A percentile compares a stretch with the other conserved stretches of the same genome.
phyloP scores from a whole-genome alignment of 2,888 invertebrate species.

The Stenolophus ochropezus region DNA sequence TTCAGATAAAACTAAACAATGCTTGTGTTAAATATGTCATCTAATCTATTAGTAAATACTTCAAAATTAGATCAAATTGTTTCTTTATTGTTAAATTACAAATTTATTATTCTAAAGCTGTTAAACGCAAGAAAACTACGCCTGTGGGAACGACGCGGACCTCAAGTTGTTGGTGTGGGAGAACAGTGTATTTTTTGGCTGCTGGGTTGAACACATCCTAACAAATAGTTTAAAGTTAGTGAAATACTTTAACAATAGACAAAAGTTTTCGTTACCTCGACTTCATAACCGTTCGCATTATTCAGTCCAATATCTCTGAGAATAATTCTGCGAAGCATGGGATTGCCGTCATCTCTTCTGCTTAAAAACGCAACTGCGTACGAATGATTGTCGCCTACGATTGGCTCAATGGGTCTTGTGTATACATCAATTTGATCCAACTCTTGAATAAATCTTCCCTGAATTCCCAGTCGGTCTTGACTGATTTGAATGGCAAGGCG shows the following conservation, averaged over 20 bases:
- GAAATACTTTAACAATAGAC: not conserved
- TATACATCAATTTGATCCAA: conserved; percentile 75
- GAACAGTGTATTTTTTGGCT: not conserved
- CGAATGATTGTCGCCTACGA: conserved; percentile 72
- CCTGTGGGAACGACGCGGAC: not conserved
- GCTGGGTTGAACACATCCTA: not conserved
- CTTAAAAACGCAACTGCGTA: conserved; percentile 78
- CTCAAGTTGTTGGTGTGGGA: not conserved
- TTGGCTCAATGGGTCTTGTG: conserved; percentile 75
- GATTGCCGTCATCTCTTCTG: conserved; percentile 72
- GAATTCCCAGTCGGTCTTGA: conserved; percentile 81
- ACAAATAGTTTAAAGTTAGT: too few species aligned
- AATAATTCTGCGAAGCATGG: conserved; percentile 70
- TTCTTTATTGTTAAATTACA: not conserved
- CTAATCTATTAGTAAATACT: not conserved
- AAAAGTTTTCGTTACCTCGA: conserved; percentile 67
- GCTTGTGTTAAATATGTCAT: not conserved
- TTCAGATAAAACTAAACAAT: not conserved
- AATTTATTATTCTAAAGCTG: not conserved
- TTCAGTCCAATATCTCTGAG: conserved; percentile 69
- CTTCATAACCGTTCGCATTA: conserved; percentile 68
- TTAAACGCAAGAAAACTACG: not conserved
- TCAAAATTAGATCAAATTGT: not conserved
- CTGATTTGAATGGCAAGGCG: conserved; percentile 79
- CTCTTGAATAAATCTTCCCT: conserved; percentile 75